Conservation (phyloP, 2,113 vertebrate genomes). For the Tympanuchus pallidicinctus region DNA sequence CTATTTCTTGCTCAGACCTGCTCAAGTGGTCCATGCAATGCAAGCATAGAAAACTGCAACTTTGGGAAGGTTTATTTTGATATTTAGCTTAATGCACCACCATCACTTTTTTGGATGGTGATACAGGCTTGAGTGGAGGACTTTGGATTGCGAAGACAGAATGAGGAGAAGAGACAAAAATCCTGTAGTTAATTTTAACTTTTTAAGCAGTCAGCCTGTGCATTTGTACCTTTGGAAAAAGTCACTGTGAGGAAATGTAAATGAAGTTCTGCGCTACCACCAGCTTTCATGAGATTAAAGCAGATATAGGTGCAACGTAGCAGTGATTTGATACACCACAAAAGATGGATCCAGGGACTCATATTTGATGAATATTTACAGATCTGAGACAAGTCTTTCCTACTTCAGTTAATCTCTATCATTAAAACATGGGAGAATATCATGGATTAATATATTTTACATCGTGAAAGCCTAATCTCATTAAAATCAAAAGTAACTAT, state of each 20-base stretch:
- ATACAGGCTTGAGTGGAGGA: background rate
- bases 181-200: background rate
- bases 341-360: background rate
- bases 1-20: rapidly evolving
- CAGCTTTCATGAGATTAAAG: background rate
- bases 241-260: background rate
- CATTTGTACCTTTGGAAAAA: background rate
- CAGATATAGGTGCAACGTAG: background rate
- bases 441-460: rapidly evolving
- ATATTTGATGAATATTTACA: background rate
- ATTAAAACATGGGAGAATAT: background rate
- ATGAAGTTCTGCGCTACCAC: background rate
- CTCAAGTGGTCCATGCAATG: rapidly evolving
- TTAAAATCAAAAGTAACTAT: background rate
- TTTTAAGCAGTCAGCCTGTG: background rate
- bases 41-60: background rate
- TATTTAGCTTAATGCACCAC: background rate
- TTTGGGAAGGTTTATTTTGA: background rate
- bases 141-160: background rate
- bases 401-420: background rate
- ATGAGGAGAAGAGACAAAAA: background rate
- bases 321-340: background rate
- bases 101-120: background rate
- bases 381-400: background rate
- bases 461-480: background rate